Conservation (phyloP, 92 coral and sea anemone species). For the Heteractis magnifica region DNA sequence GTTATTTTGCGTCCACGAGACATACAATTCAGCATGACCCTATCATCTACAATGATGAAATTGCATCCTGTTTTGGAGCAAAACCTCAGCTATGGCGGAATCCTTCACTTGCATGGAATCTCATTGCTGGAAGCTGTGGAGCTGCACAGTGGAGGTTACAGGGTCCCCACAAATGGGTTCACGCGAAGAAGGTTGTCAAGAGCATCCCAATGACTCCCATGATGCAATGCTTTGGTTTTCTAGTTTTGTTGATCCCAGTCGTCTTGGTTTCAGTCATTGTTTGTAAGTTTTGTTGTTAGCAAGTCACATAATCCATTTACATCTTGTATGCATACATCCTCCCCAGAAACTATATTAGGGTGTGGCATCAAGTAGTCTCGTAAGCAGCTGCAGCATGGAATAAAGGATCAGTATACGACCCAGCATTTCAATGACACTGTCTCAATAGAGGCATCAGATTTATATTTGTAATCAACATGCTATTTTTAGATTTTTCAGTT, state of each 20-base stretch:
- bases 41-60: conserved; percentile 62
- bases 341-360: no score
- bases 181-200: conserved; percentile 55
- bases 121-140: conserved; percentile 64
- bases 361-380: no score
- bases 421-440: no score
- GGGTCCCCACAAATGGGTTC: conserved; percentile 73
- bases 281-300: conserved; percentile 22
- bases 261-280: conserved; percentile 20
- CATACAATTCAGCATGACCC: conserved; percentile 82
- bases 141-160: conserved; percentile 81
- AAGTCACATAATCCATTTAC: background rate
- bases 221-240: conserved; percentile 59
- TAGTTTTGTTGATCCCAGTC: conserved; percentile 37
- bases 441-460: no score
- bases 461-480: no score
- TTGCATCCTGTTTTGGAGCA: conserved; percentile 70
- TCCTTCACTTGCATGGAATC: conserved; percentile 66
- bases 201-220: conserved; percentile 64
- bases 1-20: conserved; percentile 63
- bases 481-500: no score
- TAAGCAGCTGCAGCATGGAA: no score
- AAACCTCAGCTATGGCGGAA: conserved; percentile 79
- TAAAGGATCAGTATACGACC: no score
- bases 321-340: no score